A percentile compares a stretch with the other conserved stretches of the same genome.
These are phyloP conservation scores for Arremon aurantiirostris DNA, from an alignment of 2,797 vertebrate genomes.

Conservation along the genomic window DNA sequence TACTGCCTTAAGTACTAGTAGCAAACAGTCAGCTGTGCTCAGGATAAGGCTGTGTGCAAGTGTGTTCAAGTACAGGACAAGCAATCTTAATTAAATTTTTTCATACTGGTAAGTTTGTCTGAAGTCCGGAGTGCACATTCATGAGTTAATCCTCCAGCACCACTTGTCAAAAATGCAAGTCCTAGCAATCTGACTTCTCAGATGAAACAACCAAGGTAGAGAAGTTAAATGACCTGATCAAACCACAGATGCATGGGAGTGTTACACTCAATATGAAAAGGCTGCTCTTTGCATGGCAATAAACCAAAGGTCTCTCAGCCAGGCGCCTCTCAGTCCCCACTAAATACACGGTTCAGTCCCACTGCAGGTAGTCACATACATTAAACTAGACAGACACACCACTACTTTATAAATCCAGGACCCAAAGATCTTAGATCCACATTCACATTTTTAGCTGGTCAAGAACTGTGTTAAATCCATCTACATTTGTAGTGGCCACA, in stretches of 20 bases:
- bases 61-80: neutral
- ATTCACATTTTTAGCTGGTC: neutral
- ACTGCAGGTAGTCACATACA: neutral
- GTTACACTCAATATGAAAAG: neutral
- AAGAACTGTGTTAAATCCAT: neutral
- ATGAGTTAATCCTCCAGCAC: neutral
- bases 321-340: neutral
- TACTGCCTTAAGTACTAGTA: neutral
- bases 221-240: neutral
- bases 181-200: neutral
- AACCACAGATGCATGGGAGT: neutral
- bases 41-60: neutral
- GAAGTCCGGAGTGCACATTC: neutral
- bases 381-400: neutral
- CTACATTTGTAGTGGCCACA: neutral
- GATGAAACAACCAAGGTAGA: neutral
- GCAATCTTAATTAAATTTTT: slow-evolving; percentile 16
- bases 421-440: neutral
- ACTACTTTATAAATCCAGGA: neutral
- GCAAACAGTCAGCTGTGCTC: neutral
- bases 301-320: neutral
- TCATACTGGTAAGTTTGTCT: neutral
- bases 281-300: neutral
- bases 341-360: neutral
- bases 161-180: neutral